These are phyloP conservation scores for Gastrophryne carolinensis DNA, from an alignment of 2,797 vertebrate genomes.

Conservation along the genomic window DNA sequence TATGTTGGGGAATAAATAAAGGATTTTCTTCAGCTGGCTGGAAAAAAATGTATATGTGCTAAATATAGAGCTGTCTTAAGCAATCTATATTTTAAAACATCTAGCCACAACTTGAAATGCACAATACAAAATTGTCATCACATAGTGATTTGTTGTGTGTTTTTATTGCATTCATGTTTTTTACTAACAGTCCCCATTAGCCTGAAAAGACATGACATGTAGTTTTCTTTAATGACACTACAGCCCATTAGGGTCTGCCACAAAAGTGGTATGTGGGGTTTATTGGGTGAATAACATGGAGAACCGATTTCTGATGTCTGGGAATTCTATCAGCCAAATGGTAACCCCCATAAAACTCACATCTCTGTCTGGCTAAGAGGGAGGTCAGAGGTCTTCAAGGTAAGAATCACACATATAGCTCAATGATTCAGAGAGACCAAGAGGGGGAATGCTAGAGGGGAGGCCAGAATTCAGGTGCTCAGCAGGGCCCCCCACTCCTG, in stretches of 20 bases:
- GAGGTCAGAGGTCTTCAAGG: constrained; percentile 36
- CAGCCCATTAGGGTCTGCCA: neutral
- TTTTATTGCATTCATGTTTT: neutral
- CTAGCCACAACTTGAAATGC: no score
- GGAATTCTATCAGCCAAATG: constrained; percentile 29
- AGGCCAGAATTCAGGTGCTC: constrained; percentile 33
- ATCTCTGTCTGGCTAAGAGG: constrained; percentile 42
- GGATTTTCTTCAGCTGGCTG: no score
- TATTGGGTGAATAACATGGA: constrained; percentile 7
- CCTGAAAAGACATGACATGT: neutral
- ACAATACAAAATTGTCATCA: no score
- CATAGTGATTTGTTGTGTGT: neutral
- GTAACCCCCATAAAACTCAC: constrained; percentile 43
- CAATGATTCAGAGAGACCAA: constrained; percentile 2
- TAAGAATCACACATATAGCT: constrained; percentile 31
- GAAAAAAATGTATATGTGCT: no score
- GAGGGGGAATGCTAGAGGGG: neutral
- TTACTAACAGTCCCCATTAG: neutral
- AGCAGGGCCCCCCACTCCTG: constrained; percentile 25
- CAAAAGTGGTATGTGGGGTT: neutral
- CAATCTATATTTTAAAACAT: no score
- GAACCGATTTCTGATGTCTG: constrained; percentile 27
- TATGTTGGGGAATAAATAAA: no score
- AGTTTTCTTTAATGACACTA: neutral
- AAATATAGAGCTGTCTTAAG: no score